Percentiles rank a stretch among this genome's conserved stretches.
Evolutionary conservation across 2,888 invertebrate genomes (phyloP).

Genomic region (Gastracanthus pulcherrimus): DNA sequence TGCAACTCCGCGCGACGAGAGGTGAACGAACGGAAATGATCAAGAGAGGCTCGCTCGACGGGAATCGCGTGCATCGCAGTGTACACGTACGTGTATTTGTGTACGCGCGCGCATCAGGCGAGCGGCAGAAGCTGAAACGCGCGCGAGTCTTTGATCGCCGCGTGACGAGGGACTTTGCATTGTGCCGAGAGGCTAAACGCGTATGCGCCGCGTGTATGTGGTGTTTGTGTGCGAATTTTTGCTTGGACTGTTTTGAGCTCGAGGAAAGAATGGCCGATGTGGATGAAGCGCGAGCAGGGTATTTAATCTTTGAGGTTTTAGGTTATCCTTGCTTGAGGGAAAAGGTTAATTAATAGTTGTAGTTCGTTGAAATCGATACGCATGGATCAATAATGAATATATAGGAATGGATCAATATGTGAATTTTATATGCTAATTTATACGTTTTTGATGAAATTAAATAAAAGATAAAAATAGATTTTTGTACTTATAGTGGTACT

Average conservation of each 20-base stretch:
- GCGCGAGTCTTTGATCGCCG: constrained; percentile 69
- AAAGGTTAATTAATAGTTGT: too few species aligned
- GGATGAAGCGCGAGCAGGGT: background rate
- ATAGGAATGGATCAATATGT: too few species aligned
- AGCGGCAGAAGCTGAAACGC: constrained; percentile 52
- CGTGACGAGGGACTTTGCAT: constrained; percentile 72
- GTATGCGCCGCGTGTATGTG: background rate
- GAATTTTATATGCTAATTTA: too few species aligned
- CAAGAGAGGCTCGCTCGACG: constrained; percentile 29
- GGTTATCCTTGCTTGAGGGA: background rate
- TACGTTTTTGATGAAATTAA: too few species aligned
- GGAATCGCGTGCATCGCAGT: background rate
- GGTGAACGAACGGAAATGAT: constrained; percentile 51
- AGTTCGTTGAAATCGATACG: too few species aligned
- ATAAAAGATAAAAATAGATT: too few species aligned
- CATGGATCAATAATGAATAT: too few species aligned
- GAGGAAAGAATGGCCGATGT: too few species aligned
- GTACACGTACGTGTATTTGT: background rate
- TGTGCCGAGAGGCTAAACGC: constrained; percentile 43
- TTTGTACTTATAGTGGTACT: too few species aligned
- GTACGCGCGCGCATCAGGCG: too few species aligned
- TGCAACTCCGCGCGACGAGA: background rate
- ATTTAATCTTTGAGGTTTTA: background rate
- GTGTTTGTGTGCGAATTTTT: background rate
- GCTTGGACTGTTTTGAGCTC: background rate